These are phyloP conservation scores for Torymus tubicola DNA, from an alignment of 2,888 invertebrate species.

Conservation along the genomic window DNA sequence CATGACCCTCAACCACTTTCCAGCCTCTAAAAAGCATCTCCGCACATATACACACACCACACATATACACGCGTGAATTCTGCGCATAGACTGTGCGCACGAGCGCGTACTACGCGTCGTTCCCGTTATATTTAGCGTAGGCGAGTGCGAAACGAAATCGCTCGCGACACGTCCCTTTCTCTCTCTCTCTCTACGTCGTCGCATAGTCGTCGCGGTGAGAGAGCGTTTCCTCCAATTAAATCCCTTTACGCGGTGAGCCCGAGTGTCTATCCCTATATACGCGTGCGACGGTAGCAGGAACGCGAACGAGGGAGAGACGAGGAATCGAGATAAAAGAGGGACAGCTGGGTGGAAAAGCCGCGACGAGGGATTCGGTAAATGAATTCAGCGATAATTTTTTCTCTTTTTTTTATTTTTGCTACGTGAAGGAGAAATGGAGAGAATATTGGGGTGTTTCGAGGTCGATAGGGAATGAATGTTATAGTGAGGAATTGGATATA, in stretches of 20 bases:
- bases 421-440: neutral
- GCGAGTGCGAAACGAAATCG: constrained; percentile 15
- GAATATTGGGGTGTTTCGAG: too few relatives aligned
- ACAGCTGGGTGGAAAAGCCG: neutral
- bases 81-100: neutral
- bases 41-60: too few relatives aligned
- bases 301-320: neutral
- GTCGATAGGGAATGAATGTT: too few relatives aligned
- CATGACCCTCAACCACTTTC: too few relatives aligned
- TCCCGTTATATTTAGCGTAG: constrained; percentile 18
- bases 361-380: constrained; percentile 12
- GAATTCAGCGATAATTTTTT: constrained; percentile 22
- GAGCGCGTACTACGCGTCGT: neutral
- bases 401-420: neutral
- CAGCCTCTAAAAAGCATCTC: too few relatives aligned
- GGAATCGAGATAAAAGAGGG: constrained; percentile 2
- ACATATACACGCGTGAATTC: neutral
- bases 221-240: constrained; percentile 47
- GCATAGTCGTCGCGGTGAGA: neutral
- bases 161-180: neutral
- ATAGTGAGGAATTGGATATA: too few relatives aligned
- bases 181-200: too few relatives aligned
- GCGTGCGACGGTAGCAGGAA: too few relatives aligned
- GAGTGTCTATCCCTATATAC: too few relatives aligned
- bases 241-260: constrained; percentile 15